Percentiles rank a stretch among this genome's conserved stretches.
Conservation (phyloP, 2,797 vertebrate genomes). For the Smutsia temminckii region DNA sequence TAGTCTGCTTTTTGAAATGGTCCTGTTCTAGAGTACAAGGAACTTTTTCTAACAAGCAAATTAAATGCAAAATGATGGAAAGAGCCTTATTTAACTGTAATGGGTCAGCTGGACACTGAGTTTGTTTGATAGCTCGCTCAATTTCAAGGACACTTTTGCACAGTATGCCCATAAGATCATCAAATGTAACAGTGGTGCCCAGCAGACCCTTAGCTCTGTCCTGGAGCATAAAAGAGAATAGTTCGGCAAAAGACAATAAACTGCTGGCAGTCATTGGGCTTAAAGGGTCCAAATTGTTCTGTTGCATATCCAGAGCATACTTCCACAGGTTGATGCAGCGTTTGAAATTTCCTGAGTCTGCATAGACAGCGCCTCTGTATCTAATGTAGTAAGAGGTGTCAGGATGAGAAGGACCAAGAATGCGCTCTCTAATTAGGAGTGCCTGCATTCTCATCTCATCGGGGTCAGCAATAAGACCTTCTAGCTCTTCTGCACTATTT, state of each 20-base stretch:
- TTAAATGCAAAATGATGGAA: constrained; percentile 98
- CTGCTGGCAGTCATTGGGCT: constrained; percentile 99
- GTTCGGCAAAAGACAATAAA: constrained; percentile 96
- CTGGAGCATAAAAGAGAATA: constrained; percentile 99
- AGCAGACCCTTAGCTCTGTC: constrained; percentile 97
- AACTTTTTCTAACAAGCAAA: constrained; percentile 98
- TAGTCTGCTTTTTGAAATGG: constrained; percentile 98
- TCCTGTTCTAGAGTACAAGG: constrained; percentile 95
- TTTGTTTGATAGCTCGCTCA: constrained; percentile 94
- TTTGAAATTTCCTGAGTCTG: constrained; percentile 98
- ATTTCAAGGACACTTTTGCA: constrained; percentile 98
- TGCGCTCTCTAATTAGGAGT: constrained; percentile 95
- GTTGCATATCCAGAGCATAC: constrained; percentile 99
- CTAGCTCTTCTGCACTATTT: constrained; percentile 93
- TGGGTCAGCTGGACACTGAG: constrained; percentile 90
- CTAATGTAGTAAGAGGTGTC: constrained; percentile 99
- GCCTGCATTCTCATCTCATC: constrained; percentile 99
- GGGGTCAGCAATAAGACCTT: constrained; percentile 96
- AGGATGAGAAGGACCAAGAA: constrained; percentile 97
- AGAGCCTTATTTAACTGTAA: constrained; percentile 97
- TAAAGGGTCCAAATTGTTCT: constrained; percentile 96
- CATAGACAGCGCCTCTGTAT: constrained; percentile 97
- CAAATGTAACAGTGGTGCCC: constrained; percentile 96
- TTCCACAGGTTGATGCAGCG: constrained; percentile 99
- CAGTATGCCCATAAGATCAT: constrained; percentile 98